Evolutionary conservation across 2,888 invertebrate species (phyloP).

Genomic region (Ophion ventricosus): DNA sequence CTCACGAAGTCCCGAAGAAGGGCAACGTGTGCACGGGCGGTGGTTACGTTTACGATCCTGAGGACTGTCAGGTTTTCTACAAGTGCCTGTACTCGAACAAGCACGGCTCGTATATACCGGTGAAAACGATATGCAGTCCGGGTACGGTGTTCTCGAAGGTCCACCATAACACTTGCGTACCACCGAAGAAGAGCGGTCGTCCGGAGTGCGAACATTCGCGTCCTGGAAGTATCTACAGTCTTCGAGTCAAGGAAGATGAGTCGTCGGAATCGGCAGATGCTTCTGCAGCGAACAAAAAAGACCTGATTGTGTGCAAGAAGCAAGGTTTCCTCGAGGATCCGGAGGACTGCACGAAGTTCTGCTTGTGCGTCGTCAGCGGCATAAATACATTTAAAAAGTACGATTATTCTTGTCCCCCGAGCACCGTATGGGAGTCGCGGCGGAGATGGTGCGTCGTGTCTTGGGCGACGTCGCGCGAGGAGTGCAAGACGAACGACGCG

Average conservation of each 20-base stretch:
- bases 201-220: conserved; percentile 35
- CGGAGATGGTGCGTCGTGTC: conserved; percentile 51
- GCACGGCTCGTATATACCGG: conserved; percentile 25
- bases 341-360: conserved; percentile 61
- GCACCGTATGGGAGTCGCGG: conserved; percentile 50
- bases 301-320: conserved; percentile 41
- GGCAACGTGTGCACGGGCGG: conserved; percentile 3
- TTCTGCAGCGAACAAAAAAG: not conserved
- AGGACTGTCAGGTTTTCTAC: conserved; percentile 54
- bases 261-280: not conserved
- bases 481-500: conserved; percentile 48
- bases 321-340: conserved; percentile 61
- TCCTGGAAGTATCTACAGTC: not conserved
- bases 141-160: conserved; percentile 54
- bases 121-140: conserved; percentile 50
- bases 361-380: conserved; percentile 62
- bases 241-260: not conserved
- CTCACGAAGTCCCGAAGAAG: not conserved
- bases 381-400: conserved; percentile 33
- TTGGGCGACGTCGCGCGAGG: conserved; percentile 46
- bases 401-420: conserved; percentile 49
- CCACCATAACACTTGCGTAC: conserved; percentile 43
- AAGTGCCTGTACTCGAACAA: conserved; percentile 49
- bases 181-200: conserved; percentile 40
- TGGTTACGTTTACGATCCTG: conserved; percentile 39